Base-by-base conservation (phyloP, 2,113 vertebrate genomes). In the Tor tambroides region DNA sequence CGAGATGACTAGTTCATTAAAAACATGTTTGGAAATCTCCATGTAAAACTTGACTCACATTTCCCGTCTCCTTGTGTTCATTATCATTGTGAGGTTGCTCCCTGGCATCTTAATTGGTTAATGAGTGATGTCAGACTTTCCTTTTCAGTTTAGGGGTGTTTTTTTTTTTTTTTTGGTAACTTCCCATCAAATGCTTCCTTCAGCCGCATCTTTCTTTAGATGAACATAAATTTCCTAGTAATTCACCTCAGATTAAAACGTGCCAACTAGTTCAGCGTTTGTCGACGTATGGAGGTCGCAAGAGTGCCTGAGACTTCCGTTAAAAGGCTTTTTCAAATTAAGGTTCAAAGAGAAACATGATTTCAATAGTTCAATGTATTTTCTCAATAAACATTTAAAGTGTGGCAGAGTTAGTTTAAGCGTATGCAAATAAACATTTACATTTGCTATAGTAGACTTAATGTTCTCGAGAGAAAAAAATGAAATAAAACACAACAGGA, bases 71-170 rank as follows among this genome's bases (percentile, higher is more conserved):
- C n/a, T 71, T 3, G 2, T 69, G 15, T 69, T 32, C 28, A 71
- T 71, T 71, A 21, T 35, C 30, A 71, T 71, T 21, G 67, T 71
- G 67, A 35, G 17, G 17, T 71, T 71, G 30, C 17, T 71, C 67
- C 67, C 67, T 21, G 67, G 67, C 7, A 32, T 71, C 67, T 10
- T 35, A 71, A 71, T 71, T 71, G 67, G 17, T 32, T 35, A 71
- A 21, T 71, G 67, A 71, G 49, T 78, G 75, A 78, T 54, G 75
- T 78, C 46, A 78, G 75, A 54, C 26, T 78, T 46, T 78, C 75
- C 46, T 46, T 28, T 46, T 19, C 17, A 35, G 30, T 71, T 71
- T 71, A 8, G 15, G 7, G 2, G 1, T 35, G 26, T 0, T 14
- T 63, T 32, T 0, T n/a, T 21, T 46, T 46, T n/a, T 12, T 46